Percentiles rank a stretch among this genome's conserved stretches.
Evolutionary conservation across 2,797 vertebrate species (phyloP).

Genomic region (Siniperca obscura): DNA sequence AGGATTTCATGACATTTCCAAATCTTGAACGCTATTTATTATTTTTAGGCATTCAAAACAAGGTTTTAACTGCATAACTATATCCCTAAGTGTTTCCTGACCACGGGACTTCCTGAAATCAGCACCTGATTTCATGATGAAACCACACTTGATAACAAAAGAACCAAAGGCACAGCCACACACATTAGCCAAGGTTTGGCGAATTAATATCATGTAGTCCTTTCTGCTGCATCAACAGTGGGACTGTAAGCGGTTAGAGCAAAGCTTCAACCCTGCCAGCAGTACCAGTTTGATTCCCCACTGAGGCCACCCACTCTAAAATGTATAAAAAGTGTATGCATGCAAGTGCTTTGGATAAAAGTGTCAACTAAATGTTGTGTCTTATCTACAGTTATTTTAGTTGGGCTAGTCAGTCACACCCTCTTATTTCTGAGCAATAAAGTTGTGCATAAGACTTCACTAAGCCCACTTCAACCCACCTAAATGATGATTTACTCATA

Average conservation of each 20-base stretch:
- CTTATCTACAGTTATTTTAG: constrained; percentile 36
- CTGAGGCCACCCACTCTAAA: constrained; percentile 48
- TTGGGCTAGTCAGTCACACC: constrained; percentile 36
- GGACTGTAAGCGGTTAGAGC: constrained; percentile 38
- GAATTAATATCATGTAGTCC: constrained; percentile 14
- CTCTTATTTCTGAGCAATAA: constrained; percentile 37
- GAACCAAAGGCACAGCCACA: constrained; percentile 6
- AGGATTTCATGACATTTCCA: constrained; percentile 13
- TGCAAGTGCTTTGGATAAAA: constrained; percentile 25
- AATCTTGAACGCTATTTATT: not conserved
- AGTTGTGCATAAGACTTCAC: constrained; percentile 29
- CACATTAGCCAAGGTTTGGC: not conserved
- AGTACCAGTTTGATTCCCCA: constrained; percentile 41
- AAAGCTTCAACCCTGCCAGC: constrained; percentile 38
- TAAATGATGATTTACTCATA: constrained; percentile 25
- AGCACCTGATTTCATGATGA: constrained; percentile 1
- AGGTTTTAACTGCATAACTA: not conserved
- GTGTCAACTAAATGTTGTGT: constrained; percentile 26
- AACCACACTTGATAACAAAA: constrained; percentile 17
- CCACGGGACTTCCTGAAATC: not conserved
- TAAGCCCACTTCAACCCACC: constrained; percentile 33
- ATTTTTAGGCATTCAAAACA: not conserved
- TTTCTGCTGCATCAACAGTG: constrained; percentile 25
- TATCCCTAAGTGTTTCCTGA: not conserved
- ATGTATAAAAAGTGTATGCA: constrained; percentile 46